Evolutionary conservation across 2,888 invertebrate species (phyloP).

Genomic region (Drosophila bunnanda): DNA sequence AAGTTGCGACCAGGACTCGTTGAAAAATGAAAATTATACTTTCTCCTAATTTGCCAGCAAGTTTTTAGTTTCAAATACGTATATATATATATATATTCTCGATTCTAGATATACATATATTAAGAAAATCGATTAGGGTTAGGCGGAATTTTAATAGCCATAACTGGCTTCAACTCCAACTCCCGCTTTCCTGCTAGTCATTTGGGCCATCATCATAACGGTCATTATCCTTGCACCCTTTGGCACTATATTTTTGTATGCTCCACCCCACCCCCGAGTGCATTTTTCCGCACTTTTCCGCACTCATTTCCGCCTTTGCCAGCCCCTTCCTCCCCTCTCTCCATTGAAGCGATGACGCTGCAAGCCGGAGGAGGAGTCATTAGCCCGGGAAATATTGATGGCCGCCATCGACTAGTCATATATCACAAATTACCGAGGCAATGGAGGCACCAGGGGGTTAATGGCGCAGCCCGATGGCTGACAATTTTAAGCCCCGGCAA

Average conservation of each 20-base stretch:
- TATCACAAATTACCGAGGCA: slow-evolving; percentile 53
- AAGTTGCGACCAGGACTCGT: neutral
- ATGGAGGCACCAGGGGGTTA: slow-evolving; percentile 3
- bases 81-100: neutral
- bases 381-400: slow-evolving; percentile 68
- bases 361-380: slow-evolving; percentile 45
- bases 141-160: slow-evolving; percentile 28
- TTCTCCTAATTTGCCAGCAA: slow-evolving; percentile 6
- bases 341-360: slow-evolving; percentile 29
- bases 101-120: neutral
- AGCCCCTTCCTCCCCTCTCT: neutral
- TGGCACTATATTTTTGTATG: slow-evolving; percentile 10
- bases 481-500: slow-evolving; percentile 41
- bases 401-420: slow-evolving; percentile 50
- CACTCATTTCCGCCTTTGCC: slow-evolving; percentile 4
- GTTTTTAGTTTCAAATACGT: neutral
- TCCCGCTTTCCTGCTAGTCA: slow-evolving; percentile 29
- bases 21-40: slow-evolving; percentile 24
- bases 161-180: slow-evolving; percentile 7
- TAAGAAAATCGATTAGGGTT: slow-evolving; percentile 19
- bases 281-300: slow-evolving; percentile 17
- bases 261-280: neutral
- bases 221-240: slow-evolving; percentile 33
- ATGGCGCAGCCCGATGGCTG: slow-evolving; percentile 18
- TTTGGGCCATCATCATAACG: slow-evolving; percentile 31